Evolutionary conservation across 2,888 invertebrate genomes (phyloP).

Genomic region (Lithodes maja): DNA sequence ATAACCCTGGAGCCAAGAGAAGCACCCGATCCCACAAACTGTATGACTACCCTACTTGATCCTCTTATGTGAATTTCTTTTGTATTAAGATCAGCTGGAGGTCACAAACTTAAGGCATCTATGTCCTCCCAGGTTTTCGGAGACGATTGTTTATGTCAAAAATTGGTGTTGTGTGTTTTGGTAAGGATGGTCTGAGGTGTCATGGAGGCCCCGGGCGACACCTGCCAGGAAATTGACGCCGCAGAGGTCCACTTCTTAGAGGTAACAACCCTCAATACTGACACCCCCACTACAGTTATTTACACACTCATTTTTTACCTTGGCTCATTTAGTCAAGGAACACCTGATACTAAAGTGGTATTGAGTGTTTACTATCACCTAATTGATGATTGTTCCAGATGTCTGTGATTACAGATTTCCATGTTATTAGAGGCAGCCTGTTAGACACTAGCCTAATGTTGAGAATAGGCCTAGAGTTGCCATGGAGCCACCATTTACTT

Average conservation of each 20-base stretch:
- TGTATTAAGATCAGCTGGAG: slow-evolving; percentile 1
- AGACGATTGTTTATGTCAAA: slow-evolving; percentile 51
- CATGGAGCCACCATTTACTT: too few relatives aligned
- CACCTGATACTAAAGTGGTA: neutral
- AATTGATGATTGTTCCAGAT: neutral
- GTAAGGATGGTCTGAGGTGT: slow-evolving; percentile 45
- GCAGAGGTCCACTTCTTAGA: slow-evolving; percentile 52
- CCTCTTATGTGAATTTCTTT: neutral
- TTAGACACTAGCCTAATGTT: too few relatives aligned
- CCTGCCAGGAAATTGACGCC: slow-evolving; percentile 52
- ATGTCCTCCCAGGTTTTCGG: neutral
- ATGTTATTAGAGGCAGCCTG: too few relatives aligned
- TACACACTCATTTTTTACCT: neutral
- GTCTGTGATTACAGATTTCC: too few relatives aligned
- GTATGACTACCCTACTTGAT: neutral
- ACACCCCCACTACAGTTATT: neutral
- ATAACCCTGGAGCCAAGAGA: too few relatives aligned
- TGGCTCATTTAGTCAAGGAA: too few relatives aligned
- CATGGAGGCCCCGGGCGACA: slow-evolving; percentile 54
- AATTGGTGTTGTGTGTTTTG: neutral
- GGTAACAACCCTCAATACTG: slow-evolving; percentile 10
- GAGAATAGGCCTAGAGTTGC: too few relatives aligned
- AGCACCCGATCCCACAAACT: neutral
- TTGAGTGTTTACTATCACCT: neutral
- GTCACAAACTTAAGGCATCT: neutral